A percentile compares a stretch with the other conserved stretches of the same genome.
phyloP scores from a whole-genome alignment of 2,888 invertebrate genomes.

The Podotricha telesiphe region DNA sequence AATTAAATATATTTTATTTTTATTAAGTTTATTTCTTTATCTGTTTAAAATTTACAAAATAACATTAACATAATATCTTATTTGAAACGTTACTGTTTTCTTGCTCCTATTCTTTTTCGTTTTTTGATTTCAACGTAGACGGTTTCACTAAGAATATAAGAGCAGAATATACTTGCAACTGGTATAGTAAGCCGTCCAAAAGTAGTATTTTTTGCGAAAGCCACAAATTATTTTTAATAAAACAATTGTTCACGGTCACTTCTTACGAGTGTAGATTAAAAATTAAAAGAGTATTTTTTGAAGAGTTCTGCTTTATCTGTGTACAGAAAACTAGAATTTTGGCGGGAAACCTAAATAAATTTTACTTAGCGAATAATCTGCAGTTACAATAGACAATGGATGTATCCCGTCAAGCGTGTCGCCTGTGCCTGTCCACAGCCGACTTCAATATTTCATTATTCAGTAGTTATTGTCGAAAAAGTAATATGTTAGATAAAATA shows the following conservation, averaged over 20 bases:
- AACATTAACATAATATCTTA: neutral
- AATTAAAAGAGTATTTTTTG: constrained; percentile 40
- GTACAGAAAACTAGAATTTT: constrained; percentile 35
- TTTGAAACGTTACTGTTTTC: constrained; percentile 11
- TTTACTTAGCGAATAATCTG: constrained; percentile 31
- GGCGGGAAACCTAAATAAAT: constrained; percentile 50
- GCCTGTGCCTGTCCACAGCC: constrained; percentile 66
- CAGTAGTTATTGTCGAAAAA: constrained; percentile 63
- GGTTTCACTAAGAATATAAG: constrained; percentile 47
- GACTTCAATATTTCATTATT: constrained; percentile 72
- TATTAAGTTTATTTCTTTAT: neutral
- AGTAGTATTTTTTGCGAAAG: constrained; percentile 65
- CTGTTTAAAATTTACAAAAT: neutral
- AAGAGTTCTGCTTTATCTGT: constrained; percentile 44
- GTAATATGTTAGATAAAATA: constrained; percentile 68
- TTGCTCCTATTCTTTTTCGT: constrained; percentile 29
- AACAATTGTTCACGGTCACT: constrained; percentile 28
- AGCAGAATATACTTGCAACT: constrained; percentile 65
- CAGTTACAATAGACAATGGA: constrained; percentile 58
- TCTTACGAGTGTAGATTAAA: constrained; percentile 38
- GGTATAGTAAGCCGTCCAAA: constrained; percentile 72
- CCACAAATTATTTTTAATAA: constrained; percentile 25
- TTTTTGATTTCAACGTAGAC: constrained; percentile 34
- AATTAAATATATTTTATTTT: constrained; percentile 1
- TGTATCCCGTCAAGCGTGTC: constrained; percentile 63